Evolutionary conservation across 1,140 invertebrate genomes (phyloP).

Genomic region (Dendroctonus valens): DNA sequence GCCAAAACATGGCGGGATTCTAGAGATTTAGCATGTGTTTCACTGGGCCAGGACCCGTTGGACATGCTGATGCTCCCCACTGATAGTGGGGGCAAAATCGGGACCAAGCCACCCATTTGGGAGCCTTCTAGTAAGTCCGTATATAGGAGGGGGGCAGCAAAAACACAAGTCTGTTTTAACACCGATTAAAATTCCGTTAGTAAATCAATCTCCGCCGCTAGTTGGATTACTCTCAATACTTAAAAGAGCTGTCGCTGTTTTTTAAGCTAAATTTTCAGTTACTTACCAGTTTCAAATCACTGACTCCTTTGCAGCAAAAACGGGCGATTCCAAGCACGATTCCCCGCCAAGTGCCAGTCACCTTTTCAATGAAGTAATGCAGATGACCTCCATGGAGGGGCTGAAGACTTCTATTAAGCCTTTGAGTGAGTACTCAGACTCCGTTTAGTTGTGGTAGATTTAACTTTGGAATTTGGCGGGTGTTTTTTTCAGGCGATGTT

Average conservation of each 20-base stretch:
- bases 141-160: too few species aligned
- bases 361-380: constrained; percentile 41
- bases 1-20: constrained; percentile 59
- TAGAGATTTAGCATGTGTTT: constrained; percentile 58
- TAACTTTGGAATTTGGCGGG: too few species aligned
- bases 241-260: too few species aligned
- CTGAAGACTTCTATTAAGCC: constrained; percentile 43
- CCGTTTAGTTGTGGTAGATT: background rate
- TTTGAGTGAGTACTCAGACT: constrained; percentile 35
- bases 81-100: constrained; percentile 21
- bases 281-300: too few species aligned
- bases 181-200: too few species aligned
- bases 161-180: too few species aligned
- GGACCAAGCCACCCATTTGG: constrained; percentile 18
- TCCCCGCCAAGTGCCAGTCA: constrained; percentile 34
- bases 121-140: constrained; percentile 1
- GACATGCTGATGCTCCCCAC: constrained; percentile 13
- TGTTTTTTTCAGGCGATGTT: constrained; percentile 40
- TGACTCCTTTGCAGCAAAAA: constrained; percentile 30
- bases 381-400: constrained; percentile 42
- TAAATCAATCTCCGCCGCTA: too few species aligned
- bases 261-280: too few species aligned
- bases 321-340: constrained; percentile 34
- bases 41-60: constrained; percentile 57
- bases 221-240: too few species aligned